These are phyloP conservation scores for Eupeodes luniger DNA, from an alignment of 2,888 invertebrate genomes.

Conservation along the genomic window DNA sequence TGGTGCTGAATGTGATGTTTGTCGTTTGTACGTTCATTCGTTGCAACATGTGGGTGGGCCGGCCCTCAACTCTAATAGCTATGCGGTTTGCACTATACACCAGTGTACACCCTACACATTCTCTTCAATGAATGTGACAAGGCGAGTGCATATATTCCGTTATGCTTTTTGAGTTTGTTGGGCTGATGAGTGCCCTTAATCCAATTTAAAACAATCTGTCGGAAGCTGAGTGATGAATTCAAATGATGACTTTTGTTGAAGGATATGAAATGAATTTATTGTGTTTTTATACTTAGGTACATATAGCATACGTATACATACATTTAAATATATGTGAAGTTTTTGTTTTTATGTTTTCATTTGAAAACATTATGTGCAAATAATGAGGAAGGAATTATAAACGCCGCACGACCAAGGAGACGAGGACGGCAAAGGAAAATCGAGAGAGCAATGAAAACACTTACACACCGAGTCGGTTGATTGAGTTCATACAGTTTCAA, in stretches of 20 bases:
- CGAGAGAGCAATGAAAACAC: neutral
- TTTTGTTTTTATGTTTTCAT: constrained; percentile 8
- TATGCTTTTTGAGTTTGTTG: constrained; percentile 61
- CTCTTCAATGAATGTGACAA: constrained; percentile 41
- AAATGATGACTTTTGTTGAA: constrained; percentile 42
- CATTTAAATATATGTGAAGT: neutral
- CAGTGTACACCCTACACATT: neutral
- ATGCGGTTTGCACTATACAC: constrained; percentile 42
- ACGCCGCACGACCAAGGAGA: no score
- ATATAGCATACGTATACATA: no score
- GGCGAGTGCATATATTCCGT: constrained; percentile 51
- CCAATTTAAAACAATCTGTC: constrained; percentile 72
- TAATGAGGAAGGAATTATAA: constrained; percentile 32
- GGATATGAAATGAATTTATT: constrained; percentile 41
- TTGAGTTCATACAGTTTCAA: neutral
- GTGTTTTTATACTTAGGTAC: neutral
- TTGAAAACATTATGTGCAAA: constrained; percentile 9
- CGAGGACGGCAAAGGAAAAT: neutral
- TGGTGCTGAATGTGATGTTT: constrained; percentile 28
- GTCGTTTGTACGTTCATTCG: neutral
- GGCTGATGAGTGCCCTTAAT: constrained; percentile 62
- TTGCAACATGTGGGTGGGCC: constrained; percentile 73
- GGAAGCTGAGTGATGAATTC: constrained; percentile 68
- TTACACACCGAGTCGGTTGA: neutral
- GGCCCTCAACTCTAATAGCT: constrained; percentile 29